Conservation (phyloP, 2,113 vertebrate species). For the Oxyruncus cristatus region DNA sequence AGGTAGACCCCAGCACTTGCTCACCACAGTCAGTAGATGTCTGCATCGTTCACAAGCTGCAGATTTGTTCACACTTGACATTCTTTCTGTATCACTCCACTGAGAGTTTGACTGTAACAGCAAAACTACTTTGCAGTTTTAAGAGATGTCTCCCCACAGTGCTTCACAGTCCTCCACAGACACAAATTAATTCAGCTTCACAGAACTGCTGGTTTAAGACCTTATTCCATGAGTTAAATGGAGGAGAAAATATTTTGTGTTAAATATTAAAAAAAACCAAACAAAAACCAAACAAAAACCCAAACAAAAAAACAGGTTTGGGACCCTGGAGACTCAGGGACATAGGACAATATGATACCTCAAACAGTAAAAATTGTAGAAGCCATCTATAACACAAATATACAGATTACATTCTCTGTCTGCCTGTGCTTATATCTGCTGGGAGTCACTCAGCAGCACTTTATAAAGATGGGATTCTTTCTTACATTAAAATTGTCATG, state of each 20-base stretch:
- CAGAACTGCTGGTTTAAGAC: neutral
- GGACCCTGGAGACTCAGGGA: neutral
- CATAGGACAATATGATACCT: neutral
- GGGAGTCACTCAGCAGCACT: neutral
- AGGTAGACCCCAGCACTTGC: neutral
- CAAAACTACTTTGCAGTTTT: slow-evolving; percentile 19
- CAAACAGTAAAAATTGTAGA: neutral
- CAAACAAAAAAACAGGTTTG: neutral
- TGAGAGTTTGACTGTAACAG: neutral
- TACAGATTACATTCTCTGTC: neutral
- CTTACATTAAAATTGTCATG: neutral
- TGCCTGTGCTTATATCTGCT: neutral
- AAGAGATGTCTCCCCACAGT: neutral
- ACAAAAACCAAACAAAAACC: too few species aligned
- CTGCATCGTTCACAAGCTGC: neutral
- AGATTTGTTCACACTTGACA: slow-evolving; percentile 5
- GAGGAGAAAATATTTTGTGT: neutral
- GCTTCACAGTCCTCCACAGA: neutral
- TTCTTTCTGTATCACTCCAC: neutral
- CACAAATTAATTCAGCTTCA: slow-evolving; percentile 24
- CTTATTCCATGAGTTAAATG: neutral
- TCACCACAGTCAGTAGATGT: neutral
- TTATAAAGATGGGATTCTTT: neutral
- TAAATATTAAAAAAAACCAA: neutral
- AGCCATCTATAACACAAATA: neutral